phyloP scores from a whole-genome alignment of 2,797 vertebrate genomes.

The Rhadinocentrus ornatus region DNA sequence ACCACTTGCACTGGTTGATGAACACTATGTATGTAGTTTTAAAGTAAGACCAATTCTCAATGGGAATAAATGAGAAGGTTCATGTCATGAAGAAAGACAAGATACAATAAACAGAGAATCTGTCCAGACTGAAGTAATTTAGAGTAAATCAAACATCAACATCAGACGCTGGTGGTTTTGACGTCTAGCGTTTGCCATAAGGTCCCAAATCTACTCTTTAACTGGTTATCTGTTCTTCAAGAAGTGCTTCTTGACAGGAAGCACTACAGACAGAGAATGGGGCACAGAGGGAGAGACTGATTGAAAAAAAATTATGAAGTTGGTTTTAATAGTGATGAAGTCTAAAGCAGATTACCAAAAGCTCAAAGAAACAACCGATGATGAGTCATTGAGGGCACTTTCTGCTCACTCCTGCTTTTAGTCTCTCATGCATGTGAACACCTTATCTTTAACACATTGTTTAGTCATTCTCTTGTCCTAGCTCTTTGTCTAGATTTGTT shows the following conservation, averaged over 20 bases:
- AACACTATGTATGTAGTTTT: not conserved
- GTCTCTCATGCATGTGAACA: conserved; percentile 11
- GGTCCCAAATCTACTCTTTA: conserved; percentile 39
- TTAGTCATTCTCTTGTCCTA: conserved; percentile 7
- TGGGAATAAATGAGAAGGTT: not conserved
- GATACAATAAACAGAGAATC: conserved; percentile 9
- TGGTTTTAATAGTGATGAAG: conserved; percentile 12
- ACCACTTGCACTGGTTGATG: not conserved
- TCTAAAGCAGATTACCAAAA: conserved; percentile 26
- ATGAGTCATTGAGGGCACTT: conserved; percentile 50
- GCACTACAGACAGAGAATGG: conserved; percentile 24
- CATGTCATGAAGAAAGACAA: conserved; percentile 2
- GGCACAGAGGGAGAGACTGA: conserved; percentile 27
- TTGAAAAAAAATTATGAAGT: conserved; percentile 5
- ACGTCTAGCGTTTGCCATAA: conserved; percentile 46
- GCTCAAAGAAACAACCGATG: conserved; percentile 17
- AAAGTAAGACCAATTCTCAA: not conserved
- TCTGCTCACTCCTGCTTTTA: conserved; percentile 12
- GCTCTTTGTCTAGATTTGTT: not conserved
- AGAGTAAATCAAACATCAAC: conserved; percentile 43
- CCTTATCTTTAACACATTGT: conserved; percentile 3
- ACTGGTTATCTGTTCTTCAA: conserved; percentile 44
- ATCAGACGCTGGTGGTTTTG: conserved; percentile 39
- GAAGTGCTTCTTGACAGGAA: conserved; percentile 40
- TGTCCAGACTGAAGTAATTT: conserved; percentile 43